Evolutionary conservation across 2,888 invertebrate genomes (phyloP).

Genomic region (Nematopogon swammerdamellus): DNA sequence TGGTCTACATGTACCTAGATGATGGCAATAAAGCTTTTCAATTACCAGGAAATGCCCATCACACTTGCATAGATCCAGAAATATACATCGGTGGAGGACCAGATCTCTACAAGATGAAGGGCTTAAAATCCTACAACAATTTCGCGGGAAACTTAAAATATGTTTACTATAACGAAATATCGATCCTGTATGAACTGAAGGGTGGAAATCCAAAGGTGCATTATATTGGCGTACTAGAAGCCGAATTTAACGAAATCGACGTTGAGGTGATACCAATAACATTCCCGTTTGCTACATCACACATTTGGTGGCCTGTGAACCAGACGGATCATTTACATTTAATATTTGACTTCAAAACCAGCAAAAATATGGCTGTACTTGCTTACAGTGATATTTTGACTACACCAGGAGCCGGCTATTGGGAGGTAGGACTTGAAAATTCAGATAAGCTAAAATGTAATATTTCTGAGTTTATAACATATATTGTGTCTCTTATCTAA

Average conservation of each 20-base stretch:
- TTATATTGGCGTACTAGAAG: constrained; percentile 73
- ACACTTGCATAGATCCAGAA: constrained; percentile 89
- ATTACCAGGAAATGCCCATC: constrained; percentile 65
- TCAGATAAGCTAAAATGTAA: too few species aligned
- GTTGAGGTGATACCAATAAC: constrained; percentile 88
- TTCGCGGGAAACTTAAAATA: constrained; percentile 89
- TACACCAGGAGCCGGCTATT: constrained; percentile 72
- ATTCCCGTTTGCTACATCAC: constrained; percentile 86
- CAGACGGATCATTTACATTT: constrained; percentile 70
- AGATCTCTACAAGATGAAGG: constrained; percentile 77
- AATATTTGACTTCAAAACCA: constrained; percentile 85
- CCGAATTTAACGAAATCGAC: constrained; percentile 80
- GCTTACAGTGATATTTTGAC: constrained; percentile 79
- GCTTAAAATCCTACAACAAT: constrained; percentile 77
- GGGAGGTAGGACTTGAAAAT: constrained; percentile 79
- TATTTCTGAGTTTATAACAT: too few species aligned
- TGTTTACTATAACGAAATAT: constrained; percentile 90
- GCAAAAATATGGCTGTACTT: constrained; percentile 77
- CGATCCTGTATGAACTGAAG: constrained; percentile 84
- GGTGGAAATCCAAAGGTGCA: constrained; percentile 83
- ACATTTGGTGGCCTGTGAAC: constrained; percentile 85
- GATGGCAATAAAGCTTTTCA: constrained; percentile 66
- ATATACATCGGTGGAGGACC: constrained; percentile 91
- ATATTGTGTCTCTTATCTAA: too few species aligned
- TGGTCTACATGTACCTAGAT: constrained; percentile 74